Percentiles rank a stretch among this genome's conserved stretches.
phyloP scores from a whole-genome alignment of 2,113 vertebrate species.

The Saguinus midas region DNA sequence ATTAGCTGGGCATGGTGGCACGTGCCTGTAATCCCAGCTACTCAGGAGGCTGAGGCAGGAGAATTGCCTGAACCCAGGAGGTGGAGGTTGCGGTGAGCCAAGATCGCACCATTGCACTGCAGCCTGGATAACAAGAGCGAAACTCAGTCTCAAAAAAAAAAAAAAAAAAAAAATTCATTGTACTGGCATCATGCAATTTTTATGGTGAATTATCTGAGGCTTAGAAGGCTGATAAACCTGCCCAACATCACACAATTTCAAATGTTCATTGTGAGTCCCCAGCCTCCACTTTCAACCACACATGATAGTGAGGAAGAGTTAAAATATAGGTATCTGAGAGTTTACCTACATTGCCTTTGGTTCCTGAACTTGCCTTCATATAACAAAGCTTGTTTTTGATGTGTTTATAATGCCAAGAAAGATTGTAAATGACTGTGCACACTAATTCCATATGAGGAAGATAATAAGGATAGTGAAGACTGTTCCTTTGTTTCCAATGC shows the following conservation, averaged over 20 bases:
- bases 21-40: no score
- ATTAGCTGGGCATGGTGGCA: no score
- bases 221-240: not conserved
- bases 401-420: conserved; percentile 75
- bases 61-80: no score
- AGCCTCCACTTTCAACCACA: not conserved
- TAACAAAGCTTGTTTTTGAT: conserved; percentile 37
- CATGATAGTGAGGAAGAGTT: not conserved
- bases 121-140: no score
- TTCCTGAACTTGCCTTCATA: conserved; percentile 62
- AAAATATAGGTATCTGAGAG: not conserved
- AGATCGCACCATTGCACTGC: no score
- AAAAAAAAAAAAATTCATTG: no score
- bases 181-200: not conserved
- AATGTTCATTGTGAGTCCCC: not conserved
- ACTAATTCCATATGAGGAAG: conserved; percentile 77
- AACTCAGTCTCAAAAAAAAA: no score
- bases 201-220: not conserved
- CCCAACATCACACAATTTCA: not conserved
- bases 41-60: no score
- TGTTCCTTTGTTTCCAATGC: conserved; percentile 70
- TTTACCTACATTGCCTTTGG: not conserved
- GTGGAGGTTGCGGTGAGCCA: no score
- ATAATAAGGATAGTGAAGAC: conserved; percentile 76
- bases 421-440: conserved; percentile 68